Evolutionary conservation across 2,797 vertebrate genomes (phyloP), one percentile per base, ranked within the genome.

Genomic region (Cossypha dichroa): DNA sequence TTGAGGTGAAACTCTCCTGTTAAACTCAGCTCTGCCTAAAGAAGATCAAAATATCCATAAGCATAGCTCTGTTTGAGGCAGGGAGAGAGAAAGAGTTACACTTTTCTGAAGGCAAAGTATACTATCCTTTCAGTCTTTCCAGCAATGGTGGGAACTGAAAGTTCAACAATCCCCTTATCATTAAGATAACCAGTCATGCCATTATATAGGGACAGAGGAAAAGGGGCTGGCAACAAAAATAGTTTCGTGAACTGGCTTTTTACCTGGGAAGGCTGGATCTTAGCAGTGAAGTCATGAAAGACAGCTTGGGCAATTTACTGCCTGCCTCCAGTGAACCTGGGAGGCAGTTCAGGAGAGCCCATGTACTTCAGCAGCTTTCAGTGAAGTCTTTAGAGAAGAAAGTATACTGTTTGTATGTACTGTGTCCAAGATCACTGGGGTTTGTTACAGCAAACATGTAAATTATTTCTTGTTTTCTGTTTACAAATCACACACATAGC

Each of bases 1-100:
- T 84, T 49, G 80, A 96, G 93, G 41, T 79, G 77, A 91, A 95
- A 93, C 58, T 88, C 83, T 89, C 52, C 55, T 82, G 38, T 72
- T 92, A 92, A 75, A 84, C 68, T 84, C 72, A 63, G 40, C 74
- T 89, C 41, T 95, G 59, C 62, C 56, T 59, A 23, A 62, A 52
- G 60, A 90, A 90, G 63, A 79, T 54, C 25, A 79, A 90, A 88
- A 86, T 33, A 84, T 73, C 68, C 66, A 31, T 46, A 51, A 78
- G 31, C 23, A 58, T 36, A 34, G 34, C 69, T 76, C 48, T 26
- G 41, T 76, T 59, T 85, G 70, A 92, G 88, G 17, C 43, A 70
- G 29, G 33, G n/a, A 85, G 83, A 72, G 64, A 45, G 34, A 83
- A 85, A 80, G 63, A 21, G 9, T 33, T 31, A 19, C 10, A 1